Evolutionary conservation across 2,113 vertebrate species (phyloP).

Genomic region (Myrmophylax atrothorax): DNA sequence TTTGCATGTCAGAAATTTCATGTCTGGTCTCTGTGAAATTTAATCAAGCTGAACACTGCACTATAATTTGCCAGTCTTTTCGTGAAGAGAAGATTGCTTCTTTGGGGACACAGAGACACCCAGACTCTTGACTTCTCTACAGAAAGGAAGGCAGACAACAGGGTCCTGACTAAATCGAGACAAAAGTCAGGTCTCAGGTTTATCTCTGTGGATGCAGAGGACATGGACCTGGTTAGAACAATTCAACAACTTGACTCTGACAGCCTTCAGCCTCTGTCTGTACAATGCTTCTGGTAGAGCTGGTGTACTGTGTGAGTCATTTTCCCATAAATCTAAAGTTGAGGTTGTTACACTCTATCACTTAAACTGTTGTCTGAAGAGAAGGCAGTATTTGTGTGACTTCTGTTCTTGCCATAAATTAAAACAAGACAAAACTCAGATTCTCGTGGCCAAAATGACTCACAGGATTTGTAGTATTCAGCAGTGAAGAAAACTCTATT

Average conservation of each 20-base stretch:
- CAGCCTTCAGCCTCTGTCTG: not conserved
- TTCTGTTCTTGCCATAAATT: not conserved
- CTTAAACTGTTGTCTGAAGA: not conserved
- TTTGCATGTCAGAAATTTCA: not conserved
- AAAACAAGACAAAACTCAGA: not conserved
- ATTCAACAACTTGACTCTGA: not conserved
- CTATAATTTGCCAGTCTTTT: not conserved
- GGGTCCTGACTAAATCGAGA: not conserved
- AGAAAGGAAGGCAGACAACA: not conserved
- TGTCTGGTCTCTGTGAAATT: not conserved
- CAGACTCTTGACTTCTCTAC: not conserved
- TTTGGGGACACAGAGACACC: not conserved
- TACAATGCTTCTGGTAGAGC: not conserved
- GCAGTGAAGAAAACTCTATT: not conserved
- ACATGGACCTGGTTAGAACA: not conserved
- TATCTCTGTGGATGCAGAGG: not conserved
- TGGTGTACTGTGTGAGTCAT: not conserved
- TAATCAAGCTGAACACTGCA: not conserved
- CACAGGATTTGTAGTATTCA: not conserved
- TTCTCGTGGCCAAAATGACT: not conserved
- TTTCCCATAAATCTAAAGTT: not conserved
- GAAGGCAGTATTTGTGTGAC: not conserved
- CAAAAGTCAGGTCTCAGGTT: not conserved
- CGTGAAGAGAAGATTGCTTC: not conserved
- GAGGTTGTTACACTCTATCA: not conserved